Conservation (phyloP, 2,888 invertebrate genomes). For the Chloromyia formosa region DNA sequence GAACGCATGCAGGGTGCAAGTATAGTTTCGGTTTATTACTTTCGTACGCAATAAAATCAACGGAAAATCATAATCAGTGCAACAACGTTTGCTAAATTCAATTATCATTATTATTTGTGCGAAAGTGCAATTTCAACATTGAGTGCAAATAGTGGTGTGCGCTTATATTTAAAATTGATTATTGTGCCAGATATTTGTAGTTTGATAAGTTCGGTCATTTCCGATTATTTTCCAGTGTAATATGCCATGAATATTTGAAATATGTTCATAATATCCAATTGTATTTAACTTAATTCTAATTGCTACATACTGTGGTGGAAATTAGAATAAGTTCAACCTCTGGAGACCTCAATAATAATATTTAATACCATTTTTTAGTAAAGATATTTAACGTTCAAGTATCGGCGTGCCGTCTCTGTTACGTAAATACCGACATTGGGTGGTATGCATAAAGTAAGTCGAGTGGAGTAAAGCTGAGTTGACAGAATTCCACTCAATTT, state of each 20-base stretch:
- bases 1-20: conserved; percentile 53
- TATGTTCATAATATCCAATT: too few relatives aligned
- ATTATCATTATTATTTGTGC: conserved; percentile 7
- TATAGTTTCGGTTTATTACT: conserved; percentile 53
- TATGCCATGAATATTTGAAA: conserved; percentile 33
- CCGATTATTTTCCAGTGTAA: conserved; percentile 8
- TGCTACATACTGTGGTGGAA: too few relatives aligned
- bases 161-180: not conserved
- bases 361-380: too few relatives aligned
- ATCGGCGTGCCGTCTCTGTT: too few relatives aligned
- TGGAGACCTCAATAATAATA: too few relatives aligned
- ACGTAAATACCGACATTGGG: too few relatives aligned
- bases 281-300: too few relatives aligned
- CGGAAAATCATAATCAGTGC: conserved; percentile 33
- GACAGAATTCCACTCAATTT: too few relatives aligned
- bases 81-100: conserved; percentile 18
- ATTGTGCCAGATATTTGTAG: not conserved
- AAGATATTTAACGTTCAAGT: too few relatives aligned
- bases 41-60: conserved; percentile 29
- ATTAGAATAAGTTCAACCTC: too few relatives aligned
- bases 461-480: too few relatives aligned
- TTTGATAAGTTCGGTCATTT: not conserved
- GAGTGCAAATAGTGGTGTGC: conserved; percentile 20
- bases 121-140: conserved; percentile 24
- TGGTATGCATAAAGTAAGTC: too few relatives aligned